Evolutionary conservation across 64 coral and sea anemone species (phyloP).

Genomic region (Cladopsammia gracilis): DNA sequence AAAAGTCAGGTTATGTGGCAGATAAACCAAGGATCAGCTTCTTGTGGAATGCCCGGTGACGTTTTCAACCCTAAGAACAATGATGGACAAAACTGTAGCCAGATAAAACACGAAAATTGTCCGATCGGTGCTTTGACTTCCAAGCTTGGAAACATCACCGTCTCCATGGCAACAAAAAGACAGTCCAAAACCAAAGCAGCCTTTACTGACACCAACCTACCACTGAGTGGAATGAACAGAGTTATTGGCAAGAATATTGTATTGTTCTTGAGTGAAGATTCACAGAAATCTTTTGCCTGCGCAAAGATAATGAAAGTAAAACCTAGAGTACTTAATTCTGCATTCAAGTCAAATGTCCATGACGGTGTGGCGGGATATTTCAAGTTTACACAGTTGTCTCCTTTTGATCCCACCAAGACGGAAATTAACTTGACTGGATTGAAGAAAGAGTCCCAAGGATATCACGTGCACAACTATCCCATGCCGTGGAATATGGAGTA

Average conservation of each 20-base stretch:
- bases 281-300: conserved; percentile 64
- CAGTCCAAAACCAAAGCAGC: conserved; percentile 24
- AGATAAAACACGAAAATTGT: conserved; percentile 42
- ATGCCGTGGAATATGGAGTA: conserved; percentile 70
- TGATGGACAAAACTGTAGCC: conserved; percentile 35
- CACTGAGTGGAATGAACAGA: conserved; percentile 48
- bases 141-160: conserved; percentile 54
- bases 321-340: conserved; percentile 59
- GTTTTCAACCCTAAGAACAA: conserved; percentile 60
- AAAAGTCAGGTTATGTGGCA: conserved; percentile 44
- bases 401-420: conserved; percentile 74
- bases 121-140: conserved; percentile 64
- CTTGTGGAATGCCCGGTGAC: conserved; percentile 24
- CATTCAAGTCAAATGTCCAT: conserved; percentile 54
- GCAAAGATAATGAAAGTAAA: conserved; percentile 71
- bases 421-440: conserved; percentile 68
- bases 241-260: conserved; percentile 74
- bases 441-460: conserved; percentile 62
- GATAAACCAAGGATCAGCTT: conserved; percentile 30
- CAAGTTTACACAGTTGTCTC: conserved; percentile 76
- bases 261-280: conserved; percentile 32
- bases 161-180: conserved; percentile 48
- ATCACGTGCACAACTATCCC: conserved; percentile 84
- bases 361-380: conserved; percentile 72
- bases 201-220: conserved; percentile 79